Evolutionary conservation across 2,113 vertebrate species (phyloP), one percentile per base, ranked within the genome.

Genomic region (Ivindomyrus marchei): DNA sequence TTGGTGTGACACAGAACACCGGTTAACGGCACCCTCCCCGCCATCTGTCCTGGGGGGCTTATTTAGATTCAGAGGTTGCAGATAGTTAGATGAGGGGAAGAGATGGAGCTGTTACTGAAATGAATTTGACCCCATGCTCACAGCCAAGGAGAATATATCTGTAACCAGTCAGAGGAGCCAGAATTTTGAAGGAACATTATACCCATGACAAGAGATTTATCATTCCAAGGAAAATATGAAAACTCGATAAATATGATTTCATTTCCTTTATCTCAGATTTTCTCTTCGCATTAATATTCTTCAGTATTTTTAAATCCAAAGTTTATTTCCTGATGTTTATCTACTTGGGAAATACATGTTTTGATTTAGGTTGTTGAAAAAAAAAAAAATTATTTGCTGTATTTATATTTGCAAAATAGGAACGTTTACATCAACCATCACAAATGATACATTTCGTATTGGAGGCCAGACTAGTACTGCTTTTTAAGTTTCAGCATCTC

Each of bases 101-200:
- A 85, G 80, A 85, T 47, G 46, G 11, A 3, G 90, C 92, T 90
- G 91, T 47, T 85, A 47, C 45, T 85, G 42, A 85, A 85, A 85
- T 85, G 42, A 85, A 85, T 46, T n/a, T 85, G 83, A 85, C 86
- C 90, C 70, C 91, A 88, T 66, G 80, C 83, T 89, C 80, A 62
- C 19, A 88, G 50, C 56, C 88, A 83, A 85, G 66, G 90, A 89
- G 87, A 89, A 88, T 90, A 83, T 80, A n/a, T 91, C 90, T 85
- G 91, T 3, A 10, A 47, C 83, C 83, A 45, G 11, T 47, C 45
- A 85, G 45, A 11, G 36, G 17, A 24, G 83, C 83, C 7, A 2
- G 83, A 45, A 85, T 85, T 39, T 47, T 85, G 83, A 47, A 85
- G 83, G 45, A 84, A 84, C 8, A 46, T 85, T 85, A 84, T 84